Evolutionary conservation across 2,888 invertebrate species (phyloP).

Genomic region (Sinodicranocentrus sp.): DNA sequence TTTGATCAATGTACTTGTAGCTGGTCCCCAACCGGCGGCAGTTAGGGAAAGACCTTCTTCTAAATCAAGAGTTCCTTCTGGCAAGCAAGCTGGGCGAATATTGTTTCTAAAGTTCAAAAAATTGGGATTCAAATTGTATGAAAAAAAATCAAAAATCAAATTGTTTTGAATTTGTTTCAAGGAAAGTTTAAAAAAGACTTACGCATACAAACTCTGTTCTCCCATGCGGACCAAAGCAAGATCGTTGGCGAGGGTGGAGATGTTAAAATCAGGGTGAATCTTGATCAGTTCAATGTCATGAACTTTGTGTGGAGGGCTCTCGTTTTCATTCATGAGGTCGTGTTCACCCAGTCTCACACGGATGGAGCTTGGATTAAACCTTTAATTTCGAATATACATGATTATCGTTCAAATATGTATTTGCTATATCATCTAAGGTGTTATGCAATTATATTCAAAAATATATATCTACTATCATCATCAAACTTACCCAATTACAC

Average conservation of each 20-base stretch:
- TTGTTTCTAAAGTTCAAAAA: too few species aligned
- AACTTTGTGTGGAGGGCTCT: not conserved
- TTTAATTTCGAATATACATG: not conserved
- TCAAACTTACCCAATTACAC: not conserved
- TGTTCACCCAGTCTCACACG: slow-evolving; percentile 1
- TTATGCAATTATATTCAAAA: too few species aligned
- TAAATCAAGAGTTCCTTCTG: not conserved
- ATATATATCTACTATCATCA: too few species aligned
- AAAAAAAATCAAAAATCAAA: too few species aligned
- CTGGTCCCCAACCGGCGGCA: slow-evolving; percentile 19
- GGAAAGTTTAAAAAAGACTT: too few species aligned
- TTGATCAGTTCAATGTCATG: not conserved
- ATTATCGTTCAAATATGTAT: too few species aligned
- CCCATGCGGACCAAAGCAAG: not conserved
- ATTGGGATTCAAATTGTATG: too few species aligned
- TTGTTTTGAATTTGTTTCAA: too few species aligned
- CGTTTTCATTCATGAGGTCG: not conserved
- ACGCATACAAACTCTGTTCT: not conserved
- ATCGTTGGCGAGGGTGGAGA: not conserved
- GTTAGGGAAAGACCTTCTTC: not conserved
- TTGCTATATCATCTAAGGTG: too few species aligned
- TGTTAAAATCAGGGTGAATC: not conserved
- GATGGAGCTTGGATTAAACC: not conserved
- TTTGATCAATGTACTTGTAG: too few species aligned
- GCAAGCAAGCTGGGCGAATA: not conserved